Evolutionary conservation across 2,113 vertebrate genomes (phyloP).

Genomic region (Crocuta crocuta): DNA sequence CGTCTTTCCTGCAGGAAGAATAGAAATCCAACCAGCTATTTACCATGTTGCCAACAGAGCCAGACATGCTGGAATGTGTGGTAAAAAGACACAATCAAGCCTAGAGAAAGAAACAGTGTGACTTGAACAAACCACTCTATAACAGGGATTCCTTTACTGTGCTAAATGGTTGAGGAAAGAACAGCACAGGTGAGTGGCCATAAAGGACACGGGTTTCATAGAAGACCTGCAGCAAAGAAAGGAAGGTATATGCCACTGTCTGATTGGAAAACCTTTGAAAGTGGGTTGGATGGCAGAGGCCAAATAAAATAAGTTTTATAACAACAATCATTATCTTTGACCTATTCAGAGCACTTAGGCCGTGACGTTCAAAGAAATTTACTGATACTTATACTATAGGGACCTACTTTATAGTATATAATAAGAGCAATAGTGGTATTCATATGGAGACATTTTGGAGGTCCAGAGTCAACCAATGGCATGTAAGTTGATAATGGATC

Average conservation of each 20-base stretch:
- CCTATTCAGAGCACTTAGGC: not conserved
- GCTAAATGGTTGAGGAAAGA: not conserved
- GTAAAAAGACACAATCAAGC: conserved; percentile 20
- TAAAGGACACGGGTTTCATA: not conserved
- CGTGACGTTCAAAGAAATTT: not conserved
- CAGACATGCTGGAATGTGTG: conserved; percentile 44
- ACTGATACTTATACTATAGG: not conserved
- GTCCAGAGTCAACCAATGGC: not conserved
- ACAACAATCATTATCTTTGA: not conserved
- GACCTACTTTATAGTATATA: not conserved
- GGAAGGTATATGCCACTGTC: not conserved
- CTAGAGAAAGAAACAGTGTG: conserved; percentile 49
- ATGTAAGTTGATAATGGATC: not conserved
- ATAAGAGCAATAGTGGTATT: not conserved
- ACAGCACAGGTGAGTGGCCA: not conserved
- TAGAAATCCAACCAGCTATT: conserved; percentile 34
- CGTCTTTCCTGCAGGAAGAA: not conserved
- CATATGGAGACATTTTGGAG: not conserved
- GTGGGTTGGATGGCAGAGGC: not conserved
- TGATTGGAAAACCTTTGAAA: not conserved
- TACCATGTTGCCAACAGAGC: not conserved
- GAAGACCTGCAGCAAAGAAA: not conserved
- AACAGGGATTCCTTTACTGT: not conserved
- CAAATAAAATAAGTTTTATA: not conserved
- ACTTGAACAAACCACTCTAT: not conserved